Base-by-base conservation (phyloP, 2,888 invertebrate species). In the Dastarcus helophoroides region DNA sequence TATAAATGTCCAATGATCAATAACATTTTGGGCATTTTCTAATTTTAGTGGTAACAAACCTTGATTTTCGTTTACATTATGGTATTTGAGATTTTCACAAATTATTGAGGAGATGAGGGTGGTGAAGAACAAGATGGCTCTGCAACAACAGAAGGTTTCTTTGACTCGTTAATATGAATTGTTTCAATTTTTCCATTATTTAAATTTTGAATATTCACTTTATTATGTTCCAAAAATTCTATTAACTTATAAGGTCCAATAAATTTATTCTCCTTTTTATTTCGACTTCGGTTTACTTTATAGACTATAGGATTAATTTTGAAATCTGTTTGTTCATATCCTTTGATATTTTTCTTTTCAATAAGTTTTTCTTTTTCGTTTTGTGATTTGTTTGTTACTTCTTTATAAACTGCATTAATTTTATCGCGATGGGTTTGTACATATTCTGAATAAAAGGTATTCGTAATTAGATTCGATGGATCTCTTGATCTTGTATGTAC, bases 61-160 rank as follows among this genome's bases (percentile, higher is more conserved):
- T 8, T 29, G 32, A 14, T 38, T 35, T 12, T 31, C 31, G 8
- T 11, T 32, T 26, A 15, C 24, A 29, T 22, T 29, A 31, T 22
- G 21, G 28, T 13, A 23, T n/a, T n/a, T n/a, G n/a, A n/a, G n/a
- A n/a, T n/a, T n/a, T n/a, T n/a, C n/a, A n/a, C n/a, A n/a, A n/a
- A n/a, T n/a, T n/a, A n/a, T n/a, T n/a, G n/a, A n/a, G n/a, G n/a
- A n/a, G n/a, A n/a, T n/a, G n/a, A n/a, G n/a, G n/a, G n/a, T n/a
- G 33, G 10, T 32, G 31, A 33, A 3, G 33, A 6, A 19, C 29
- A 21, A 7, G 19, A 10, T 12, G 12, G 27, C 9, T 16, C 33
- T 36, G 37, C 7, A 34, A 37, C 34, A 34, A 36, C n/a, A 25
- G 24, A 11, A 12, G 36, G 36, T 30, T 34, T 29, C 27, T 22